phyloP scores from a whole-genome alignment of 2,797 vertebrate species.

The Carapus acus region DNA sequence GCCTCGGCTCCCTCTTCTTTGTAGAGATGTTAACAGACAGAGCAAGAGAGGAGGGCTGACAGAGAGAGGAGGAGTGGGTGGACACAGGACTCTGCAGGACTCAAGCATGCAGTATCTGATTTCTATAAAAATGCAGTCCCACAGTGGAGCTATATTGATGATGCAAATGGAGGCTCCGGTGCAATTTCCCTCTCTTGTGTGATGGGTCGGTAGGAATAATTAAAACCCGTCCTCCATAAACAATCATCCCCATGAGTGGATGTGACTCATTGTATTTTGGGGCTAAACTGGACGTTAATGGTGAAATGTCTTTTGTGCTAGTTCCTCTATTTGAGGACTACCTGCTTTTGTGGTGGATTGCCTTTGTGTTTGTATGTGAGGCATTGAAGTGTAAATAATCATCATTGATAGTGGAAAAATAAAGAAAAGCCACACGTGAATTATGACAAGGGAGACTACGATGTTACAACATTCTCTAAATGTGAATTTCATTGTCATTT shows the following conservation, averaged over 20 bases:
- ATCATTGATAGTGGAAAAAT: too few species aligned
- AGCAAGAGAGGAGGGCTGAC: constrained; percentile 14
- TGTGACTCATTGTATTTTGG: constrained; percentile 19
- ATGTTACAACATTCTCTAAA: too few species aligned
- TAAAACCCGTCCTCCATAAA: constrained; percentile 5
- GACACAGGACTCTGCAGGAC: constrained; percentile 27
- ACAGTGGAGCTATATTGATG: constrained; percentile 15
- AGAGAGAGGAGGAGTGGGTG: constrained; percentile 35
- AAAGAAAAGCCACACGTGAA: too few species aligned
- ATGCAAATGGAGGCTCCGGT: constrained; percentile 20
- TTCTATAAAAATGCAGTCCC: constrained; percentile 9
- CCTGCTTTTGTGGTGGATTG: constrained; percentile 20
- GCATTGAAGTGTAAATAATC: too few species aligned
- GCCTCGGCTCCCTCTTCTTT: constrained; percentile 56
- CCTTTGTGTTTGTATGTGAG: not conserved
- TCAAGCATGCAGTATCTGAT: constrained; percentile 15
- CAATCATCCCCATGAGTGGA: constrained; percentile 7
- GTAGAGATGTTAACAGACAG: constrained; percentile 48
- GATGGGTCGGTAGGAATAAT: constrained; percentile 8
- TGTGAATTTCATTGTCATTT: too few species aligned
- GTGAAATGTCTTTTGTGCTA: constrained; percentile 11
- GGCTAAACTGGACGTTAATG: constrained; percentile 15
- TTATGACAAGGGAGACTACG: too few species aligned
- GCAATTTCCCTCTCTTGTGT: constrained; percentile 27
- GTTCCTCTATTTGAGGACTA: constrained; percentile 12